Conservation (phyloP, 2,888 invertebrate species). For the Drosophila suboccidentalis region DNA sequence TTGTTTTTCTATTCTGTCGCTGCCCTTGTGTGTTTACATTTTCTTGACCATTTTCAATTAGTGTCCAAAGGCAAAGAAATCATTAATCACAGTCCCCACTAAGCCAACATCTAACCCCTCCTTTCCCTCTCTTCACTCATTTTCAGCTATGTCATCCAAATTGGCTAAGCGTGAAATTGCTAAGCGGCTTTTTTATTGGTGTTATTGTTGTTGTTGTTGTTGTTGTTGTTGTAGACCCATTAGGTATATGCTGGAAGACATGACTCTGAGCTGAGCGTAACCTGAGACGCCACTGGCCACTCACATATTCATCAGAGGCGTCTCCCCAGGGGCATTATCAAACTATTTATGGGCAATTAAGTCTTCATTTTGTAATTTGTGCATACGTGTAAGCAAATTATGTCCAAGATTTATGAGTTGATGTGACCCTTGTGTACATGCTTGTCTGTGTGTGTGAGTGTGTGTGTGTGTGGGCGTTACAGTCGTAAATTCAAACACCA, state of each 20-base stretch:
- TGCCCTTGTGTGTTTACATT: slow-evolving; percentile 20
- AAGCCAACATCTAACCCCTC: neutral
- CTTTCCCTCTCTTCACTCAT: slow-evolving; percentile 14
- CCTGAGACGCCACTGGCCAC: slow-evolving; percentile 49
- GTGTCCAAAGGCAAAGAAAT: slow-evolving; percentile 66
- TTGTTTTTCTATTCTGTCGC: neutral
- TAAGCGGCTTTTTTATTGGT: slow-evolving; percentile 56
- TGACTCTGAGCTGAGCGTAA: slow-evolving; percentile 54
- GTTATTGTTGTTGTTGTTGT: slow-evolving; percentile 9
- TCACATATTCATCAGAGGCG: slow-evolving; percentile 10
- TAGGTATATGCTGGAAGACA: slow-evolving; percentile 27
- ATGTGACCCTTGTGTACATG: slow-evolving; percentile 23
- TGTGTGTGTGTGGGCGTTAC: slow-evolving; percentile 26
- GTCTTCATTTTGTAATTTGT: slow-evolving; percentile 71
- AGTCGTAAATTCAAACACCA: slow-evolving; percentile 57
- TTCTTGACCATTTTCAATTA: slow-evolving; percentile 66
- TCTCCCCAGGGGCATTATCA: slow-evolving; percentile 56
- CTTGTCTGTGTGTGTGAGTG: slow-evolving; percentile 11
- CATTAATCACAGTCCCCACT: slow-evolving; percentile 66
- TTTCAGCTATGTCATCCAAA: slow-evolving; percentile 66
- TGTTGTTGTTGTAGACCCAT: slow-evolving; percentile 34
- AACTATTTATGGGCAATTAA: slow-evolving; percentile 76
- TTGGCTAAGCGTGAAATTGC: slow-evolving; percentile 54
- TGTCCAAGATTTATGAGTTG: slow-evolving; percentile 66
- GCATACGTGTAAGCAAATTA: slow-evolving; percentile 66